phyloP scores from a whole-genome alignment of 2,797 vertebrate species.

The Sebastolobus alascanus region DNA sequence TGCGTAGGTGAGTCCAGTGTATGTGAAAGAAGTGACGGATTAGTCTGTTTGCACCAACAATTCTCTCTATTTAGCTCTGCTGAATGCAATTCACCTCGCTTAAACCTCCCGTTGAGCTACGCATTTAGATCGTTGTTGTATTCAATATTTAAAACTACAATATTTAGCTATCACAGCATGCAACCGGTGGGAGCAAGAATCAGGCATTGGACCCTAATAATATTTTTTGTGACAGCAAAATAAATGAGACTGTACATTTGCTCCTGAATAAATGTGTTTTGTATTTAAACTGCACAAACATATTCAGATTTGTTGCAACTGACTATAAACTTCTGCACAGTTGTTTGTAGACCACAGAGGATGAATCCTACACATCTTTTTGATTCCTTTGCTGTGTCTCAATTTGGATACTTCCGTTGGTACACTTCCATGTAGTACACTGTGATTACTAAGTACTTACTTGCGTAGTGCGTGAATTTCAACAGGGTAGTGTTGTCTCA shows the following conservation, averaged over 20 bases:
- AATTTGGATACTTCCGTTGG: no score
- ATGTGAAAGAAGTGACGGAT: conserved; percentile 10
- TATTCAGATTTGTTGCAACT: not conserved
- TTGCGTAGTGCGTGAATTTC: fast-evolving
- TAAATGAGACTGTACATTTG: conserved; percentile 19
- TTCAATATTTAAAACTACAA: conserved; percentile 9
- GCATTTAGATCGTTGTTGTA: conserved; percentile 7
- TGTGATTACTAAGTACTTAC: no score
- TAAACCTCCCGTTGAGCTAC: not conserved
- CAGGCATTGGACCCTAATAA: not conserved
- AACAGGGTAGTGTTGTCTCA: no score
- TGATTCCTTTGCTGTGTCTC: not conserved
- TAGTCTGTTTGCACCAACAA: not conserved
- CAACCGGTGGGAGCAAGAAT: not conserved
- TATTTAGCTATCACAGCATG: conserved; percentile 14
- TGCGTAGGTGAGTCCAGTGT: not conserved
- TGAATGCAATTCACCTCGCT: conserved; percentile 4
- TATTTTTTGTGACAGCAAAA: conserved; percentile 23
- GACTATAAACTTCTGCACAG: not conserved
- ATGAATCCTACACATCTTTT: not conserved
- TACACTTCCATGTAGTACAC: no score
- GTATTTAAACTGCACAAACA: not conserved
- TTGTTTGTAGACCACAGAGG: not conserved
- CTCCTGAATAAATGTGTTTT: conserved; percentile 5
- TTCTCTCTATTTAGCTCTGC: not conserved